Conservation (phyloP, 2,113 vertebrate genomes). For the Bufo bufo region DNA sequence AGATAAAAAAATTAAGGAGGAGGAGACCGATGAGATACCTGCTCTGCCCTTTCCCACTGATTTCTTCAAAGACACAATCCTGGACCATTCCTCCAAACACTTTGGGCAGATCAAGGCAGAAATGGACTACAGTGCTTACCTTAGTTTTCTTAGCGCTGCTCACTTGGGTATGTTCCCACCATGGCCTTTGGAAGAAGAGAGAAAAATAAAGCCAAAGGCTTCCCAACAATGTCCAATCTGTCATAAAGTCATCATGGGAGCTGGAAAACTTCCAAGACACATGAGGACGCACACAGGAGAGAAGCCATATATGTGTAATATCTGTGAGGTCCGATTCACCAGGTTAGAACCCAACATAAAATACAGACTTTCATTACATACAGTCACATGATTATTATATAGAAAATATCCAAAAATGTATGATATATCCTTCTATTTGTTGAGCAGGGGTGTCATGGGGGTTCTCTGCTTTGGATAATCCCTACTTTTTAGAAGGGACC, state of each 20-base stretch:
- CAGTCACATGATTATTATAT: background rate
- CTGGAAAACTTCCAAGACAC: conserved; percentile 94
- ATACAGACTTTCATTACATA: background rate
- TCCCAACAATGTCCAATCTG: conserved; percentile 98
- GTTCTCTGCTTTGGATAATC: too few relatives aligned
- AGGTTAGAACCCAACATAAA: conserved; percentile 75
- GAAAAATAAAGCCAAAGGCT: conserved; percentile 96
- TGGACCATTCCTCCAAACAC: conserved; percentile 70
- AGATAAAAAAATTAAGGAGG: conserved; percentile 91
- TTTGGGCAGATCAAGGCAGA: conserved; percentile 90
- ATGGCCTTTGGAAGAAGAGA: conserved; percentile 94
- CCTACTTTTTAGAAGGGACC: too few relatives aligned
- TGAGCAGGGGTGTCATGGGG: too few relatives aligned
- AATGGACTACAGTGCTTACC: conserved; percentile 88
- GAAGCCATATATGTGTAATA: conserved; percentile 98
- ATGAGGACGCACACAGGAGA: conserved; percentile 98
- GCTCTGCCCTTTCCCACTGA: conserved; percentile 81
- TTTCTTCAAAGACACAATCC: conserved; percentile 90
- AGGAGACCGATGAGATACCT: conserved; percentile 86
- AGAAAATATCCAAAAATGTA: background rate
- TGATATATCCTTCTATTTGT: background rate
- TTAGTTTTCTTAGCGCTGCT: conserved; percentile 90
- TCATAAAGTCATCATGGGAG: conserved; percentile 98
- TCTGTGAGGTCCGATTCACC: conserved; percentile 98
- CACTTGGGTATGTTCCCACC: conserved; percentile 91